Conservation (phyloP, 2,113 vertebrate genomes). For the Brevimyrus niger region DNA sequence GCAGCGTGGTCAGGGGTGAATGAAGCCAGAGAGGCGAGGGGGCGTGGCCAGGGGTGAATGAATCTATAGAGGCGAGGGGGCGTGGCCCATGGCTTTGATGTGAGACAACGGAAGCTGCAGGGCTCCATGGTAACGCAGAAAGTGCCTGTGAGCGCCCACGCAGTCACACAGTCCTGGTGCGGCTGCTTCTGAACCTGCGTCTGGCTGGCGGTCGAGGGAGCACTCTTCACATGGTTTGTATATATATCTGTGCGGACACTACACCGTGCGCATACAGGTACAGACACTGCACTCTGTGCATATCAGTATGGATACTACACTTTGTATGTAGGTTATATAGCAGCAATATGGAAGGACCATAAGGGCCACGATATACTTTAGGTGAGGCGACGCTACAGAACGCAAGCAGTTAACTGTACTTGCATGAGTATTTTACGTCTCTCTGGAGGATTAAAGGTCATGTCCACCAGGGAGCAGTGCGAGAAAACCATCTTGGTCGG, state of each 20-base stretch:
- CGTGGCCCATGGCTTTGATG: not conserved
- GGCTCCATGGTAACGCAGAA: conserved; percentile 3
- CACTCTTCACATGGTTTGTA: not conserved
- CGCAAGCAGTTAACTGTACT: no score
- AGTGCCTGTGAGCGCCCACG: conserved; percentile 3
- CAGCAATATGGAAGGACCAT: not conserved
- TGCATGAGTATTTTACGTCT: no score
- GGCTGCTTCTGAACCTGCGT: not conserved
- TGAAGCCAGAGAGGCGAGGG: not conserved
- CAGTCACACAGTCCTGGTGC: not conserved
- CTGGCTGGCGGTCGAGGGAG: not conserved
- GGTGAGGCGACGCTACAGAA: no score
- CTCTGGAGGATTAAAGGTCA: no score
- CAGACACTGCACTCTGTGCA: not conserved
- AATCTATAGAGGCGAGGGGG: not conserved
- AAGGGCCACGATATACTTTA: not conserved
- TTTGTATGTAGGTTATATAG: not conserved
- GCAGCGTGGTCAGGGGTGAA: not conserved
- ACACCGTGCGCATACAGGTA: not conserved
- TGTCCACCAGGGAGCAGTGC: no score
- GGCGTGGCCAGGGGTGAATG: not conserved
- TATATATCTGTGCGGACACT: not conserved
- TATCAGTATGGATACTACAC: not conserved
- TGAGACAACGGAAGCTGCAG: not conserved
- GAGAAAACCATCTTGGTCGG: no score